These are phyloP conservation scores for Tetragnatha versicolor DNA, from an alignment of 1,140 invertebrate species.

Conservation along the genomic window DNA sequence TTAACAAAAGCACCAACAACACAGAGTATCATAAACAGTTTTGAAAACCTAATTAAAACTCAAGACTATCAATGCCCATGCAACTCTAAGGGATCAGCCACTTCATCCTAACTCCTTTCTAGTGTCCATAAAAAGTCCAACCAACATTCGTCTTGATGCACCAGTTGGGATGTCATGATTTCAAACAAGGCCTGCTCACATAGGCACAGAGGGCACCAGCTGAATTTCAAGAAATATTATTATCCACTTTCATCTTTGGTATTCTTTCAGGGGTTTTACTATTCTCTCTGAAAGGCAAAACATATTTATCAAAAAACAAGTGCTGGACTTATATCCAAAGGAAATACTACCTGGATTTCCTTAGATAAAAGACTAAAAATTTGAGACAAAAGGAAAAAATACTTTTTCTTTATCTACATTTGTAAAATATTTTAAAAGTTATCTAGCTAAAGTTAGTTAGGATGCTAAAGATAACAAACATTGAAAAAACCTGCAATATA, in stretches of 20 bases:
- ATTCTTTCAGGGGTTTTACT: conserved; percentile 65
- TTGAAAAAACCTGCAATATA: too few species aligned
- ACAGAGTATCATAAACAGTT: conserved; percentile 29
- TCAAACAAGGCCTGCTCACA: neutral
- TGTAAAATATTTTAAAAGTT: too few species aligned
- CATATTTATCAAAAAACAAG: too few species aligned
- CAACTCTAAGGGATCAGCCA: conserved; percentile 15
- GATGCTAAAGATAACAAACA: too few species aligned
- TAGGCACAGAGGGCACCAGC: conserved; percentile 9
- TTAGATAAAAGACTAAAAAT: too few species aligned
- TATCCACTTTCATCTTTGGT: conserved; percentile 61
- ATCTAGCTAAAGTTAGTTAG: too few species aligned
- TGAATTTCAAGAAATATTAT: neutral
- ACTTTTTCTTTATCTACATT: too few species aligned
- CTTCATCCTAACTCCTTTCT: neutral
- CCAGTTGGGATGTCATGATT: neutral
- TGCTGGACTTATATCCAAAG: too few species aligned
- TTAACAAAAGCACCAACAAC: conserved; percentile 51
- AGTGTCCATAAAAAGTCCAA: too few species aligned
- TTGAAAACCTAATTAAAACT: conserved; percentile 29
- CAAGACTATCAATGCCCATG: conserved; percentile 31
- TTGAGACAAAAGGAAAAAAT: too few species aligned
- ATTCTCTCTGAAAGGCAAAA: conserved; percentile 61
- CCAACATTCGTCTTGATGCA: too few species aligned
- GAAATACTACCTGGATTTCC: too few species aligned